Percentiles rank a stretch among this genome's conserved stretches.
Evolutionary conservation across 2,113 vertebrate genomes (phyloP).

Genomic region (Baryphthengus martii): DNA sequence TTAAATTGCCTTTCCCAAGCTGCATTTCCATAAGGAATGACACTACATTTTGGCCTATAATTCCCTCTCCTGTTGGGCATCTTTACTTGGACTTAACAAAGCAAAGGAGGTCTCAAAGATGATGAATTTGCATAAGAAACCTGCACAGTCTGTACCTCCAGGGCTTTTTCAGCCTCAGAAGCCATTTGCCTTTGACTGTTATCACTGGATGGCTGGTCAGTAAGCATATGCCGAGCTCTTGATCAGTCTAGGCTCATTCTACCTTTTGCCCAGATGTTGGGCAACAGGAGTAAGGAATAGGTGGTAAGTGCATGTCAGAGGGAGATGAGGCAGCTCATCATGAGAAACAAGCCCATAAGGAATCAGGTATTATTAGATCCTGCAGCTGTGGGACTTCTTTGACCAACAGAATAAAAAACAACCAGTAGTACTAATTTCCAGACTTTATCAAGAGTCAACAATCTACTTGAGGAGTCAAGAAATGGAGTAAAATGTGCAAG

Average conservation of each 20-base stretch:
- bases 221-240: background rate
- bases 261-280: background rate
- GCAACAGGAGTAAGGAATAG: background rate
- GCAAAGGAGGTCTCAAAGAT: background rate
- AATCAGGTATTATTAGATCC: background rate
- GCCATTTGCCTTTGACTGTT: background rate
- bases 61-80: background rate
- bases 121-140: background rate
- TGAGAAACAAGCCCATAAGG: background rate
- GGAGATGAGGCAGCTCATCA: background rate
- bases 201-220: background rate
- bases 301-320: background rate
- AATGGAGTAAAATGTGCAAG: background rate
- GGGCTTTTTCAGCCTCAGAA: background rate
- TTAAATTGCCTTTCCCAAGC: background rate
- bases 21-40: background rate
- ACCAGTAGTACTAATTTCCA: background rate
- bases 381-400: background rate
- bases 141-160: background rate
- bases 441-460: background rate
- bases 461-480: background rate
- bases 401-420: background rate
- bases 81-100: background rate
- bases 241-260: background rate
- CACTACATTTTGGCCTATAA: background rate